These are phyloP conservation scores for Eublepharis macularius DNA, from an alignment of 2,113 vertebrate species.

Conservation along the genomic window DNA sequence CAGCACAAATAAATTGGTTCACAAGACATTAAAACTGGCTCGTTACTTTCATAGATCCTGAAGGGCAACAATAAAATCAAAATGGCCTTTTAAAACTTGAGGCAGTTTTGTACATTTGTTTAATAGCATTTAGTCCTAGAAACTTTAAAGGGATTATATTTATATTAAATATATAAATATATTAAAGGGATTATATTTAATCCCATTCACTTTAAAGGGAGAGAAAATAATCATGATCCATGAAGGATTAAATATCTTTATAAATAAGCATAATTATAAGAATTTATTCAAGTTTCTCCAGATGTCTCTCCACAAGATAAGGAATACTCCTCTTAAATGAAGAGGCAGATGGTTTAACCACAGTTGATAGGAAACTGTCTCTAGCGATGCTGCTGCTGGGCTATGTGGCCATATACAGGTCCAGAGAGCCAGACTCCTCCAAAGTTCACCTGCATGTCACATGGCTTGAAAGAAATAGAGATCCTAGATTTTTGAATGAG, in stretches of 20 bases:
- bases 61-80: neutral
- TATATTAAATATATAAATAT: too few species aligned
- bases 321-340: neutral
- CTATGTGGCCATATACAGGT: neutral
- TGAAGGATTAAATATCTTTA: neutral
- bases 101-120: neutral
- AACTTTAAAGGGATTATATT: neutral
- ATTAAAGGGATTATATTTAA: neutral
- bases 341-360: neutral
- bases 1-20: too few species aligned
- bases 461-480: neutral
- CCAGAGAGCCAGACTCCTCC: neutral
- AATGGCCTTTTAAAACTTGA: neutral
- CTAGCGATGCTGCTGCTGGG: neutral
- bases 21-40: neutral
- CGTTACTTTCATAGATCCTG: neutral
- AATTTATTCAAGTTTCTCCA: neutral
- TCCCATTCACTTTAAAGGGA: neutral
- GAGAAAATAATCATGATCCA: neutral
- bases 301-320: neutral
- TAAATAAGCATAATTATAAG: neutral
- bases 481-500: neutral
- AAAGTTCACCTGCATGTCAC: neutral
- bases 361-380: neutral
- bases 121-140: neutral